These are phyloP conservation scores for Nasonia vitripennis DNA, from an alignment of 1,140 invertebrate genomes.

Conservation along the genomic window DNA sequence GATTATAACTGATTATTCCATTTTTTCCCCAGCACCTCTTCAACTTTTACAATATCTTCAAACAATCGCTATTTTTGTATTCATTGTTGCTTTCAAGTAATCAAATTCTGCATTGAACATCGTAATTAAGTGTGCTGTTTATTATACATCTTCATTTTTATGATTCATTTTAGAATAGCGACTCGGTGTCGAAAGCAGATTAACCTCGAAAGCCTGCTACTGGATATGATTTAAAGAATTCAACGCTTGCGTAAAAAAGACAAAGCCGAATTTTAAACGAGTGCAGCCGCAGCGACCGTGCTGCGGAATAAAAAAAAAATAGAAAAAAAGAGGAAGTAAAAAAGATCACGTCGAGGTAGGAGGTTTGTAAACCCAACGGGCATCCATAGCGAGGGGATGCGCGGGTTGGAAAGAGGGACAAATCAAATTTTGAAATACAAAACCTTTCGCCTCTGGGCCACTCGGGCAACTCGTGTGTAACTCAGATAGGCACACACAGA, in stretches of 20 bases:
- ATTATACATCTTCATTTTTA: too few species aligned
- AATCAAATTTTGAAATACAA: slow-evolving; percentile 51
- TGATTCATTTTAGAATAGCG: too few species aligned
- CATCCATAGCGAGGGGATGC: neutral
- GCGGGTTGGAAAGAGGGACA: neutral
- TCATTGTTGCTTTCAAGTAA: too few species aligned
- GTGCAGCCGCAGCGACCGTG: neutral
- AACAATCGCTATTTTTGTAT: too few species aligned
- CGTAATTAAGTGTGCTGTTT: too few species aligned
- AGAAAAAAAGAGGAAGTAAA: neutral
- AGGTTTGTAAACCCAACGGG: slow-evolving; percentile 23
- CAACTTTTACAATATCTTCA: too few species aligned
- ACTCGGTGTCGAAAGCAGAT: neutral
- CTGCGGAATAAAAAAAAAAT: neutral
- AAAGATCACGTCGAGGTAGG: neutral
- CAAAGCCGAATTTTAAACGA: slow-evolving; percentile 10
- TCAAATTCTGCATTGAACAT: too few species aligned
- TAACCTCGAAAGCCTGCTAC: neutral
- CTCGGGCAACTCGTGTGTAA: slow-evolving; percentile 6
- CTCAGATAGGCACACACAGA: neutral
- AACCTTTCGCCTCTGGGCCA: slow-evolving; percentile 30
- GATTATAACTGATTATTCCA: too few species aligned
- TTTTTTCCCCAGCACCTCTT: too few species aligned
- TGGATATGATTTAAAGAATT: slow-evolving; percentile 20
- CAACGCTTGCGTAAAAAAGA: neutral